Base-by-base conservation (phyloP, 2,113 vertebrate species). In the Ascaphus truei region DNA sequence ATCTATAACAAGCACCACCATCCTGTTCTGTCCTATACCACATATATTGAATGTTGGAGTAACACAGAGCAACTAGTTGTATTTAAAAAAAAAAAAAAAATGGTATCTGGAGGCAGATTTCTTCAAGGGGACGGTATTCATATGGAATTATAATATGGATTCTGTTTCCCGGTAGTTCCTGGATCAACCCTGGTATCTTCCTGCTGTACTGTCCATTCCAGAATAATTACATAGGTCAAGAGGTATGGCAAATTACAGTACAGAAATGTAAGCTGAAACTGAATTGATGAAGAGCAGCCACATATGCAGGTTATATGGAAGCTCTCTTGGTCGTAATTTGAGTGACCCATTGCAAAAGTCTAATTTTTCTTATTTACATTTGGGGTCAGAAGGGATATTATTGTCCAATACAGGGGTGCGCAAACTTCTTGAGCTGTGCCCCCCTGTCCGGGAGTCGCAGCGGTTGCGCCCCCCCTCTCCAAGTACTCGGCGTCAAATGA, bases 151-250 rank as follows among this genome's bases (percentile, higher is more conserved):
- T n/a, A n/a, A n/a, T n/a, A n/a, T n/a, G n/a, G n/a, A n/a, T n/a
- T n/a, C n/a, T n/a, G n/a, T n/a, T n/a, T n/a, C n/a, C n/a, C 20
- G 29, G 26, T 47, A 45, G 22, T 61, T 61, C 58, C 27, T 20
- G 58, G 43, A 45, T 45, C 58, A 45, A 45, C 47, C 39, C 58
- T 26, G 29, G 7, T 61, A 4, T 29, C 41, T 59, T 31, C 31
- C 22, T 47, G 43, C 58, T 41, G 47, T 61, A 30, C 58, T 26
- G 47, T 11, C 39, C 58, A 61, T 39, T 60, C 25, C 39, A 29
- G 43, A 45, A 61, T 61, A 61, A 61, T 61, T 61, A 61, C n/a
- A n/a, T n/a, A n/a, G n/a, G n/a, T n/a, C n/a, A 61, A 61, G 47
- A 31, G 58, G 27, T n/a, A 43, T 47, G 58, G 47, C 25, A 63